Percentiles rank a stretch among this genome's conserved stretches.
These are phyloP conservation scores for Sarotherodon lohbergeri DNA, from an alignment of 2,113 vertebrate genomes.

Conservation along the genomic window DNA sequence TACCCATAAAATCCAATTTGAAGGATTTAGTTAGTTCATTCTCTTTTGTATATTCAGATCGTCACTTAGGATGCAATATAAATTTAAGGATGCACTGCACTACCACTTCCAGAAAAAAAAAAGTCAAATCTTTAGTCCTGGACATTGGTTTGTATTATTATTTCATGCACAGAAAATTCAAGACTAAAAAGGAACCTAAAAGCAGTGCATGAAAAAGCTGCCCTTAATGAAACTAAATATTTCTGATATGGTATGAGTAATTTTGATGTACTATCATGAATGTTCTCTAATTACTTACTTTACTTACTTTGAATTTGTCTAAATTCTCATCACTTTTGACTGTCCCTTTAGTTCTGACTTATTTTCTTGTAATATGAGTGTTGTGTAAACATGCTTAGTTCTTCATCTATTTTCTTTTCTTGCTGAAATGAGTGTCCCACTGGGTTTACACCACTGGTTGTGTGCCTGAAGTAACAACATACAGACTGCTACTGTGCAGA, in stretches of 20 bases:
- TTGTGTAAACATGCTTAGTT: not conserved
- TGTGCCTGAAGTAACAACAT: not conserved
- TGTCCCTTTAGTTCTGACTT: not conserved
- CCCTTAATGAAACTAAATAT: not conserved
- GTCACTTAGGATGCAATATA: not conserved
- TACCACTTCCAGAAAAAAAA: not conserved
- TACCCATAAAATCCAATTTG: not conserved
- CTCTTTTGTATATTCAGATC: not conserved
- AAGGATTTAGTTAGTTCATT: not conserved
- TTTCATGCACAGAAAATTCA: not conserved
- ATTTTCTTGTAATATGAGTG: fast-evolving
- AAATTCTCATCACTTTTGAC: fast-evolving
- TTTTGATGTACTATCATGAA: not conserved
- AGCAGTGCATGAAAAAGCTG: not conserved
- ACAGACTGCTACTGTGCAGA: not conserved
- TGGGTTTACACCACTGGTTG: not conserved
- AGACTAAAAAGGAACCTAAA: not conserved
- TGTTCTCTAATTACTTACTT: not conserved
- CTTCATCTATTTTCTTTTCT: not conserved
- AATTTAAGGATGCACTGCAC: constrained; percentile 9
- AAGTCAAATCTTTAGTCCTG: not conserved
- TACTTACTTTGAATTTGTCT: not conserved
- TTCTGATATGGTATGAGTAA: not conserved
- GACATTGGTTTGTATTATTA: not conserved
- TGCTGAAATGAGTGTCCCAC: not conserved